phyloP scores from a whole-genome alignment of 2,797 vertebrate genomes.

The Melanotaenia pygmaea region DNA sequence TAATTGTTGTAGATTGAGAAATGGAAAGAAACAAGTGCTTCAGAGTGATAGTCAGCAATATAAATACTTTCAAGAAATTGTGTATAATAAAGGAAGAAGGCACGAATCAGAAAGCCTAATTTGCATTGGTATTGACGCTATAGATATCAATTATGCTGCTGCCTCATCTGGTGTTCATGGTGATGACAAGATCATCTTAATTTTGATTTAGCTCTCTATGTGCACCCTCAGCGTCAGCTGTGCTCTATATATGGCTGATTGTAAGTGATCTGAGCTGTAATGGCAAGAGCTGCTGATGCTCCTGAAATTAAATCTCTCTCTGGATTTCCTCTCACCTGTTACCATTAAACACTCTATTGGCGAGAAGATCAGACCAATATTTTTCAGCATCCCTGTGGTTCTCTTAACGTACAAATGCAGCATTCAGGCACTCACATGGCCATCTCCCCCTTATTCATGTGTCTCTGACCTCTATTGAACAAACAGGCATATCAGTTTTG shows the following conservation, averaged over 20 bases:
- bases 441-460: constrained; percentile 17
- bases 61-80: neutral
- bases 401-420: neutral
- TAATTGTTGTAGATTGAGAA: constrained; percentile 15
- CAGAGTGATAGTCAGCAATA: neutral
- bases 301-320: constrained; percentile 71
- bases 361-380: constrained; percentile 32
- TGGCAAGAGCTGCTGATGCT: constrained; percentile 71
- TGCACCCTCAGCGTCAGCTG: constrained; percentile 58
- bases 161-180: constrained; percentile 26
- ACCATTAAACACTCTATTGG: constrained; percentile 66
- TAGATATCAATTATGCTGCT: constrained; percentile 29
- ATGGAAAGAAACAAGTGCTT: neutral
- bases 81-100: constrained; percentile 19
- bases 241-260: constrained; percentile 63
- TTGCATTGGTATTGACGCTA: neutral
- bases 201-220: constrained; percentile 64
- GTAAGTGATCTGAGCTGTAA: constrained; percentile 68
- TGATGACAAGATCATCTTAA: constrained; percentile 63
- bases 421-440: neutral
- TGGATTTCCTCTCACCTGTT: constrained; percentile 71
- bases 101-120: constrained; percentile 19
- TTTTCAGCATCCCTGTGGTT: constrained; percentile 17
- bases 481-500: constrained; percentile 42
- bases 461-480: constrained; percentile 29